phyloP scores from a whole-genome alignment of 2,113 vertebrate species.

The Ploceus nigricollis region DNA sequence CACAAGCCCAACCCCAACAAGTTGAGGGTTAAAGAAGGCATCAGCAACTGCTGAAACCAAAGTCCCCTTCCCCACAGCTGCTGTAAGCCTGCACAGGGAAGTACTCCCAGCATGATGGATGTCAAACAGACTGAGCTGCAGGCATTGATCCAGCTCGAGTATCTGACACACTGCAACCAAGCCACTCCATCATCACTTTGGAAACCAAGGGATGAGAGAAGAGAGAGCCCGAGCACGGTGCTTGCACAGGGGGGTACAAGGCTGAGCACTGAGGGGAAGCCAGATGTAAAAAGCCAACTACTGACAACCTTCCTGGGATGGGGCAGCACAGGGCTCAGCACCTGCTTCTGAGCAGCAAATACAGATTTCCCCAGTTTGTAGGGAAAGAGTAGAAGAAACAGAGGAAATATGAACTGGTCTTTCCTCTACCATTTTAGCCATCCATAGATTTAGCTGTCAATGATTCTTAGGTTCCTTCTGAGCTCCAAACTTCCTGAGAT shows the following conservation, averaged over 20 bases:
- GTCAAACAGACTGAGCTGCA: background rate
- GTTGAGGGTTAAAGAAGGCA: background rate
- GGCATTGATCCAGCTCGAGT: accelerated
- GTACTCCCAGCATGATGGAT: accelerated
- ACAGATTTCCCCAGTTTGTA: background rate
- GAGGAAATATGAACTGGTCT: background rate
- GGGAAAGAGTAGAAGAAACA: background rate
- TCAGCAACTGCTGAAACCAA: background rate
- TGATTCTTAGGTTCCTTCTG: background rate
- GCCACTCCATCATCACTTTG: background rate
- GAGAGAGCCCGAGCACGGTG: accelerated
- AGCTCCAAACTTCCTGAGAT: background rate
- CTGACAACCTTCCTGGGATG: background rate
- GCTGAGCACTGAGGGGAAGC: background rate
- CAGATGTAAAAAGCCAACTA: background rate
- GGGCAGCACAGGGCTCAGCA: accelerated
- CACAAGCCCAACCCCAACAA: background rate
- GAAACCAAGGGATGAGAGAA: background rate
- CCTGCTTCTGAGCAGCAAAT: background rate
- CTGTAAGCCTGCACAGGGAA: accelerated
- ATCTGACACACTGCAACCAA: background rate
- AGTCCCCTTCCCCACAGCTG: background rate
- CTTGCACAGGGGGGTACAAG: background rate
- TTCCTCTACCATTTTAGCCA: background rate
- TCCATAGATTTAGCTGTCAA: background rate